phyloP scores from a whole-genome alignment of 2,888 invertebrate species.

The Volucella bombylans region DNA sequence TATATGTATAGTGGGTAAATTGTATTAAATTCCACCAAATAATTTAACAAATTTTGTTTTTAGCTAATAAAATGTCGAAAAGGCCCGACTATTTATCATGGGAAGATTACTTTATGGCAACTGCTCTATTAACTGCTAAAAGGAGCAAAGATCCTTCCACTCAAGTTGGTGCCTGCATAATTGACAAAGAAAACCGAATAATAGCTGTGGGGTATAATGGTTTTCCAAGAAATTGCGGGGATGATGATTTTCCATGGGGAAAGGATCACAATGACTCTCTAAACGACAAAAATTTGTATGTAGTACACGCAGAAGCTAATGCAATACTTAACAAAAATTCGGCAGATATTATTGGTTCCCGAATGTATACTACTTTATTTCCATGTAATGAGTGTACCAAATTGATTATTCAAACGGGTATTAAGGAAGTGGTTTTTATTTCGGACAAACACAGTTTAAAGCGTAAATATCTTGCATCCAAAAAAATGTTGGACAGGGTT shows the following conservation, averaged over 20 bases:
- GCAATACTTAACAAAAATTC: conserved; percentile 96
- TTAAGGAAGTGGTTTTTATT: conserved; percentile 89
- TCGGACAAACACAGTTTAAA: conserved; percentile 91
- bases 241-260: conserved; percentile 95
- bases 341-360: conserved; percentile 89
- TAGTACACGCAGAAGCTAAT: conserved; percentile 99
- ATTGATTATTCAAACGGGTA: conserved; percentile 96
- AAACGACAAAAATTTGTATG: conserved; percentile 93
- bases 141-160: conserved; percentile 96
- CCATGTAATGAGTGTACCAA: conserved; percentile 99
- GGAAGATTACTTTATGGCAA: conserved; percentile 98
- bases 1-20: neutral
- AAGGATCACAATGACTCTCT: conserved; percentile 84
- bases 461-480: conserved; percentile 88
- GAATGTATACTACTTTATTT: conserved; percentile 94
- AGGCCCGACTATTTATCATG: conserved; percentile 89
- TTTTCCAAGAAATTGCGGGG: conserved; percentile 94
- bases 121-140: conserved; percentile 94
- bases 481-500: conserved; percentile 90
- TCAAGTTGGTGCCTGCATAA: conserved; percentile 98
- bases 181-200: conserved; percentile 91
- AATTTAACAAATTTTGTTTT: neutral
- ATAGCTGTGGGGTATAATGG: conserved; percentile 98
- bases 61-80: conserved; percentile 81
- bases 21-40: neutral